Evolutionary conservation across 2,797 vertebrate species (phyloP), one percentile per base, ranked within the genome.

Genomic region (Tapirus indicus): DNA sequence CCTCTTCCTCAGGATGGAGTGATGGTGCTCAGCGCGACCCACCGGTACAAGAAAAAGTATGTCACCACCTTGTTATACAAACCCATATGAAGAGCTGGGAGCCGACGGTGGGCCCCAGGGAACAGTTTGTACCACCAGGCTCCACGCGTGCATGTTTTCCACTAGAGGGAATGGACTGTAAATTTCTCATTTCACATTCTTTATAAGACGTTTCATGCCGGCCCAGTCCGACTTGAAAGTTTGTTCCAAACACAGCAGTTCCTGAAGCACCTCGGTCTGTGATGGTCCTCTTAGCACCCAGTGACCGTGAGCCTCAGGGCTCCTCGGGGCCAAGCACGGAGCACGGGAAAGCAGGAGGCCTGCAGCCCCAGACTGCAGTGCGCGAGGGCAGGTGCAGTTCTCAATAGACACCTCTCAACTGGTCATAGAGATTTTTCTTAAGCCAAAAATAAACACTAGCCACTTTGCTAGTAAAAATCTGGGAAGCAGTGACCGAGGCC

Each of bases 31-130:
- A 99, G 99, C 4, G 99, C 99, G 1, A 99, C 99, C 1, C 99
- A 99, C 97, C 98, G 99, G 72, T 99, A 99, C 99, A 99, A 99
- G 98, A 99, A 99, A 98, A 99, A 99, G 91, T 99, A 99, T 0
- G 99, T 99, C 97, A 99, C 99, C 75, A 99, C 99, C 23, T 99
- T 99, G 74, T 98, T 99, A 16, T 99, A 99, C 99, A 99, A 99
- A 97, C 99, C 99, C 5, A 99, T 99, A 99, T 99, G 99, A 99
- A 41, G n/a, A 35, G 74, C 66, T 1, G 47, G 91, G 91, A 90
- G 95, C 94, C 56, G 38, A 35, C 38, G 13, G 27, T 44, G 90
- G 91, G 95, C 97, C 91, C 84, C 97, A 92, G 91, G 94, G 90
- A 74, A 75, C 72, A 62, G 84, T 77, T 52, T 11, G 71, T 66